Percentiles rank a stretch among this genome's conserved stretches.
Evolutionary conservation across 2,797 vertebrate species (phyloP).

Genomic region (Hydrophis major): DNA sequence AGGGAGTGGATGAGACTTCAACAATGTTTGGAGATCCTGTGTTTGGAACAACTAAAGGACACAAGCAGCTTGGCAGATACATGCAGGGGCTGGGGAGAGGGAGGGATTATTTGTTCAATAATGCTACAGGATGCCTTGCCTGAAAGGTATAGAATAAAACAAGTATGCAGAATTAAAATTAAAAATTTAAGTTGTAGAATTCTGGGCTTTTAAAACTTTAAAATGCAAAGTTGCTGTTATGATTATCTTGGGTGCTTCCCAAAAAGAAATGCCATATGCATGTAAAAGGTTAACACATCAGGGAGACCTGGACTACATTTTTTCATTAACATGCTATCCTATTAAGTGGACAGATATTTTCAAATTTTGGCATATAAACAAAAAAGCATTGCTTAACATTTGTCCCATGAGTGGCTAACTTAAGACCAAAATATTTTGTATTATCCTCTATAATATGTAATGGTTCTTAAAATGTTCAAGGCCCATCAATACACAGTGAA

Average conservation of each 20-base stretch:
- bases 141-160: not conserved
- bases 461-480: not conserved
- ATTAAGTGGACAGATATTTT: not conserved
- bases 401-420: not conserved
- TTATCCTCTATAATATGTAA: no score
- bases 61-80: not conserved
- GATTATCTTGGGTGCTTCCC: not conserved
- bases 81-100: not conserved
- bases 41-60: not conserved
- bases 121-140: not conserved
- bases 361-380: not conserved
- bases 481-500: not conserved
- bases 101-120: not conserved
- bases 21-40: no score
- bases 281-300: not conserved
- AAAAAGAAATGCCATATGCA: not conserved
- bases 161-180: not conserved
- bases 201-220: not conserved
- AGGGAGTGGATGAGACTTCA: not conserved
- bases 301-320: not conserved
- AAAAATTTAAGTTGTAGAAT: not conserved
- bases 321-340: not conserved
- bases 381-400: not conserved
- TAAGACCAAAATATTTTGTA: not conserved
- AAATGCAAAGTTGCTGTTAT: not conserved